phyloP scores from a whole-genome alignment of 2,113 vertebrate species.

The Gulo gulo region DNA sequence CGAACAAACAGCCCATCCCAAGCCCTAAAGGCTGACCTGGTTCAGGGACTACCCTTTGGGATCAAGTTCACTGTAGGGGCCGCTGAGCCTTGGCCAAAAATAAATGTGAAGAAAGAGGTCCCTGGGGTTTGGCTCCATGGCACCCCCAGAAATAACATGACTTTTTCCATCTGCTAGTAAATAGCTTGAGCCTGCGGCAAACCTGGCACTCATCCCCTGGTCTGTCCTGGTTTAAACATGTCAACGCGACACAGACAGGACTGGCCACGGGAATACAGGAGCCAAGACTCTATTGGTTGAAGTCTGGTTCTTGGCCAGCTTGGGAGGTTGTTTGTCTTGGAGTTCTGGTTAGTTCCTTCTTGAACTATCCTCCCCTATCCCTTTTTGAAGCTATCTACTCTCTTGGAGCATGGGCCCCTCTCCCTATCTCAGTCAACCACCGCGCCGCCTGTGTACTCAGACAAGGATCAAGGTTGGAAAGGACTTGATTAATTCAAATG shows the following conservation, averaged over 20 bases:
- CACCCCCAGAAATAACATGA: conserved; percentile 6
- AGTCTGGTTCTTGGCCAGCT: neutral
- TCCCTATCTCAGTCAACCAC: neutral
- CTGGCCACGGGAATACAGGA: neutral
- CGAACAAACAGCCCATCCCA: conserved; percentile 27
- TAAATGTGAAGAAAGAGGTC: neutral
- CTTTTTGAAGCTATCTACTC: neutral
- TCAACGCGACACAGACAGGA: neutral
- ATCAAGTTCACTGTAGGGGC: neutral
- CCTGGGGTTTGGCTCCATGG: neutral
- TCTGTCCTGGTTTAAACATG: neutral
- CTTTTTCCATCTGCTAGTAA: conserved; percentile 28
- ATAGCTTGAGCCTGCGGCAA: neutral
- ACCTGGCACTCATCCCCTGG: neutral
- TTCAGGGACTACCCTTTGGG: neutral
- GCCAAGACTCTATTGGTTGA: neutral
- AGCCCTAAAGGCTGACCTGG: neutral
- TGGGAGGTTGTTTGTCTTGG: neutral
- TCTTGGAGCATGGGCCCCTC: neutral
- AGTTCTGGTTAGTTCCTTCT: neutral
- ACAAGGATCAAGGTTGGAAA: neutral
- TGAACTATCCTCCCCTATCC: neutral
- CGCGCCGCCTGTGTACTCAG: neutral
- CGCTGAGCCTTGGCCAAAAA: neutral
- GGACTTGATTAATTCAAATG: neutral